These are phyloP conservation scores for Macrobrachium rosenbergii DNA, from an alignment of 1,140 invertebrate genomes.

Conservation along the genomic window DNA sequence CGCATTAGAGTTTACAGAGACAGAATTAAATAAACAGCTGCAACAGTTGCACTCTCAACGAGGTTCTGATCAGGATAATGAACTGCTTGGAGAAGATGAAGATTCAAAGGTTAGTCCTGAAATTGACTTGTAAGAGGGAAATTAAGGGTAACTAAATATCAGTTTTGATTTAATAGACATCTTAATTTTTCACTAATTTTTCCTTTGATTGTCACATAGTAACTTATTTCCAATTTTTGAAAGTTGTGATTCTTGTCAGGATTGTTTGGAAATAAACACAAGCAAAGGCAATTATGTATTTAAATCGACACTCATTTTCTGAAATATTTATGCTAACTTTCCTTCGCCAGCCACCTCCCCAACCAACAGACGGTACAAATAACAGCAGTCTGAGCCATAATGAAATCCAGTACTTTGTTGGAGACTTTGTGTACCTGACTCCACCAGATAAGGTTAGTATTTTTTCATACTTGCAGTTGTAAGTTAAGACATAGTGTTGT, in stretches of 20 bases:
- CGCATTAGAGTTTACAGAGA: slow-evolving; percentile 84
- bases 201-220: not conserved
- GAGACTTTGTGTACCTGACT: slow-evolving; percentile 93
- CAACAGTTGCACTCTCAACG: slow-evolving; percentile 81
- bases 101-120: slow-evolving; percentile 65
- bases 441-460: slow-evolving; percentile 72
- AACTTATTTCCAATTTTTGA: too few species aligned
- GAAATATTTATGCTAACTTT: too few species aligned
- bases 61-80: slow-evolving; percentile 36
- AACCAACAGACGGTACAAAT: slow-evolving; percentile 53
- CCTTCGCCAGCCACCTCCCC: slow-evolving; percentile 38
- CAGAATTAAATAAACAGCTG: slow-evolving; percentile 80
- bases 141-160: too few species aligned
- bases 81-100: slow-evolving; percentile 69
- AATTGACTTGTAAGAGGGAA: too few species aligned
- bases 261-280: too few species aligned
- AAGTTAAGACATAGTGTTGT: not conserved
- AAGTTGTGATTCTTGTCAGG: too few species aligned
- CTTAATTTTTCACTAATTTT: not conserved
- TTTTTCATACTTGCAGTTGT: not conserved
- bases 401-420: slow-evolving; percentile 82
- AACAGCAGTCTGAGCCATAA: slow-evolving; percentile 76
- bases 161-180: too few species aligned
- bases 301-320: too few species aligned
- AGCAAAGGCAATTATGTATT: too few species aligned